Evolutionary conservation across 2,797 vertebrate species (phyloP), one percentile per base, ranked within the genome.

Genomic region (Philypnodon macrostomus): DNA sequence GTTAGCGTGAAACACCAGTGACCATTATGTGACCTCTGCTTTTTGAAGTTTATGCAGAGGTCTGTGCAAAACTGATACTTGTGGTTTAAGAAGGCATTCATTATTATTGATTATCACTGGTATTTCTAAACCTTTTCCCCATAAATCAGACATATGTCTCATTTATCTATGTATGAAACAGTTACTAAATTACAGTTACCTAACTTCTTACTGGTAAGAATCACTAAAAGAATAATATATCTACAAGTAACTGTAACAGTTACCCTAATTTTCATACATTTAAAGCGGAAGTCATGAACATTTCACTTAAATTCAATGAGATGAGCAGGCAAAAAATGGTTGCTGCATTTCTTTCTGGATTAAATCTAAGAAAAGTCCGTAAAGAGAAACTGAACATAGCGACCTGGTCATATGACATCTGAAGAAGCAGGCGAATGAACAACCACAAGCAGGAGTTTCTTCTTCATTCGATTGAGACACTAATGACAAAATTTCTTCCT

Each of bases 401-500:
- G 56, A 66, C 71, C 73, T 59, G 65, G 48, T 73, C 65, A 36
- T 47, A 38, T 52, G 62, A 72, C 59, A 50, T 67, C 45, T 56
- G 17, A 45, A 23, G 45, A 34, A 56, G 50, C 21, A 13, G 27
- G 42, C 21, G 29, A 58, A 39, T 18, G 0, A 39, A 64, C 46
- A 55, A 24, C 50, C 49, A 38, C 53, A 60, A 56, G 45, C 62
- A 49, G 47, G 30, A 15, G 19, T 27, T 47, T 40, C 40, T 42
- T 34, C 47, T 61, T 68, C 53, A 37, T 73, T 79, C 68, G 53
- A 35, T 46, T 47, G 57, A 69, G 47, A 71, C 40, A 38, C 44
- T 70, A 47, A 76, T 75, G 68, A 67, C 68, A 78, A 67, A 73
- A 76, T 61, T 71, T 44, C 58, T 67, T 62, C 63, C 17, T 84